Evolutionary conservation across 1,140 invertebrate genomes (phyloP).

Genomic region (Cydia fagiglandana): DNA sequence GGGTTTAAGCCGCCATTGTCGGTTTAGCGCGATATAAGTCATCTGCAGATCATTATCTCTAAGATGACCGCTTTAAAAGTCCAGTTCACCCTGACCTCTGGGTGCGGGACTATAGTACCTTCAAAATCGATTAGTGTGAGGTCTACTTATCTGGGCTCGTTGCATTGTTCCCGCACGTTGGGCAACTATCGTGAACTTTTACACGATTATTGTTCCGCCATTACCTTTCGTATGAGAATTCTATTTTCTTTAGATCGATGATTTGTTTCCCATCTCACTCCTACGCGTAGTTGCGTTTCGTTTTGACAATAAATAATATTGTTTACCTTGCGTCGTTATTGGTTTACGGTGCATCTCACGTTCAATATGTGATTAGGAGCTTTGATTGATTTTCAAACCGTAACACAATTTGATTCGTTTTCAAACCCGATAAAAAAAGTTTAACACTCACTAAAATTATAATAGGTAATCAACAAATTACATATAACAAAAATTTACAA

Average conservation of each 20-base stretch:
- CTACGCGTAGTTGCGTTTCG: slow-evolving; percentile 44
- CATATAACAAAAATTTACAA: background rate
- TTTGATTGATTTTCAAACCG: background rate
- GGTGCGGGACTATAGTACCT: slow-evolving; percentile 36
- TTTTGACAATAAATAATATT: slow-evolving; percentile 66
- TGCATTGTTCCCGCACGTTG: slow-evolving; percentile 69
- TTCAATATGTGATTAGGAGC: slow-evolving; percentile 60
- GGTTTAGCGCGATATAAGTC: slow-evolving; percentile 75
- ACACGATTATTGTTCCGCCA: slow-evolving; percentile 75
- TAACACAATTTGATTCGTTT: background rate
- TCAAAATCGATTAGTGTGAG: slow-evolving; percentile 57
- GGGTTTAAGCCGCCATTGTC: slow-evolving; percentile 72
- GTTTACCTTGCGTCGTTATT: slow-evolving; percentile 70
- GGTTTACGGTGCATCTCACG: slow-evolving; percentile 49
- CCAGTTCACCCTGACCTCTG: slow-evolving; percentile 53
- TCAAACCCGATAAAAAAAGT: background rate
- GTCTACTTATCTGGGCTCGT: slow-evolving; percentile 47
- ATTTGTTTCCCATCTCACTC: slow-evolving; percentile 51
- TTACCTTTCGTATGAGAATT: slow-evolving; percentile 78
- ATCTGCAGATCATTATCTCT: slow-evolving; percentile 75
- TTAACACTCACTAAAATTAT: background rate
- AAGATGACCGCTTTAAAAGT: slow-evolving; percentile 63
- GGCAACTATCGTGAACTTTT: slow-evolving; percentile 77
- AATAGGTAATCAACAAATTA: background rate
- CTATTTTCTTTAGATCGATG: slow-evolving; percentile 73